phyloP scores from a whole-genome alignment of 2,888 invertebrate species.

The Drosophila atroscutellata region DNA sequence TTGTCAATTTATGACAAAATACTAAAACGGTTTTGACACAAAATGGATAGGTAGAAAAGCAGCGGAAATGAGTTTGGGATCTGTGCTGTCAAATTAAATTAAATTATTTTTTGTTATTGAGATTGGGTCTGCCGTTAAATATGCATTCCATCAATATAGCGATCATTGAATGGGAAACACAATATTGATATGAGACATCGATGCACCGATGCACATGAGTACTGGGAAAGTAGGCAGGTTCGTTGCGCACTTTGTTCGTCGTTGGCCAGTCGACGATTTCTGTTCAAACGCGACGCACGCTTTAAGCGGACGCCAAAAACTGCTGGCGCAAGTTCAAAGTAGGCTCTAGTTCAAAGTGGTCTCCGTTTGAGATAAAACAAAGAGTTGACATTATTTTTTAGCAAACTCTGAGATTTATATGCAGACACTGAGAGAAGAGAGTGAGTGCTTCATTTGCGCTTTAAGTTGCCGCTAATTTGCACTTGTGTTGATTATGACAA shows the following conservation, averaged over 20 bases:
- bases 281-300: conserved; percentile 67
- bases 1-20: not conserved
- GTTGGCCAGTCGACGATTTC: conserved; percentile 63
- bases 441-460: not conserved
- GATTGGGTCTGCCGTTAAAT: not conserved
- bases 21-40: not conserved
- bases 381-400: conserved; percentile 17
- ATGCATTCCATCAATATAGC: conserved; percentile 11
- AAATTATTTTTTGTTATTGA: not conserved
- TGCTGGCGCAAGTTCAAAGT: conserved; percentile 20
- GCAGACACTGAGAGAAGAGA: conserved; percentile 11
- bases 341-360: conserved; percentile 21
- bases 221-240: not conserved
- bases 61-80: not conserved
- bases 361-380: conserved; percentile 3
- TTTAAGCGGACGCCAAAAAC: conserved; percentile 49
- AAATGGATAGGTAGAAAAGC: not conserved
- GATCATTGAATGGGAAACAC: conserved; percentile 19
- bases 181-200: not conserved
- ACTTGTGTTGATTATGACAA: conserved; percentile 10
- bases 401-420: not conserved
- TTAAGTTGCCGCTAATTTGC: not conserved
- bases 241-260: conserved; percentile 26
- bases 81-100: not conserved
- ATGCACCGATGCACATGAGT: not conserved